phyloP scores from a whole-genome alignment of 2,113 vertebrate species.

The Microtus pennsylvanicus region DNA sequence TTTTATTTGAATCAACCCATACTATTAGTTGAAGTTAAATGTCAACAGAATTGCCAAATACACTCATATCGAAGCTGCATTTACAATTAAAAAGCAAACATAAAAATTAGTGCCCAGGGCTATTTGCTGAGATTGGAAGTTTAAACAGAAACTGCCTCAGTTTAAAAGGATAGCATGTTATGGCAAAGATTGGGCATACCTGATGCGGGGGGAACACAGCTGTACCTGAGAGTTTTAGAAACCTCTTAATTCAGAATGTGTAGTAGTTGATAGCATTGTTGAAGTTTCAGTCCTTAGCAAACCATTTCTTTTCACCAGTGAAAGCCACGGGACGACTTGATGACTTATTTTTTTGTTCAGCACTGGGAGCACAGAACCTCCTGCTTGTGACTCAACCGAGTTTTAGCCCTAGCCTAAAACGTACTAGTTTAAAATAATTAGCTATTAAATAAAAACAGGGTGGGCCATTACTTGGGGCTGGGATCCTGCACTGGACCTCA shows the following conservation, averaged over 20 bases:
- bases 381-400: background rate
- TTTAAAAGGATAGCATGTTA: background rate
- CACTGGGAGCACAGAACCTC: background rate
- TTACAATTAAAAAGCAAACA: background rate
- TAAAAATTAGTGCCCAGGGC: background rate
- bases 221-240: constrained; percentile 51
- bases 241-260: background rate
- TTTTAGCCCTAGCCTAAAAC: background rate
- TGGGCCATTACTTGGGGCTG: background rate
- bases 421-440: background rate
- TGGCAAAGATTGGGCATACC: constrained; percentile 17
- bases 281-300: background rate
- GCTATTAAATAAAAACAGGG: background rate
- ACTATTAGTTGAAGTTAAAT: background rate
- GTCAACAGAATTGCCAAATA: background rate
- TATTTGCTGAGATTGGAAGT: background rate
- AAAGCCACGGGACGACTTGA: constrained; percentile 25
- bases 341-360: background rate
- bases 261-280: background rate
- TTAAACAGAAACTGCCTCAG: constrained; percentile 21
- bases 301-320: background rate
- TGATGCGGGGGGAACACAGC: background rate
- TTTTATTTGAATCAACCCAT: background rate
- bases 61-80: background rate
- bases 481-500: background rate